Evolutionary conservation across 2,113 vertebrate genomes (phyloP), one percentile per base, ranked within the genome.

Genomic region (Taurulus bubalis): DNA sequence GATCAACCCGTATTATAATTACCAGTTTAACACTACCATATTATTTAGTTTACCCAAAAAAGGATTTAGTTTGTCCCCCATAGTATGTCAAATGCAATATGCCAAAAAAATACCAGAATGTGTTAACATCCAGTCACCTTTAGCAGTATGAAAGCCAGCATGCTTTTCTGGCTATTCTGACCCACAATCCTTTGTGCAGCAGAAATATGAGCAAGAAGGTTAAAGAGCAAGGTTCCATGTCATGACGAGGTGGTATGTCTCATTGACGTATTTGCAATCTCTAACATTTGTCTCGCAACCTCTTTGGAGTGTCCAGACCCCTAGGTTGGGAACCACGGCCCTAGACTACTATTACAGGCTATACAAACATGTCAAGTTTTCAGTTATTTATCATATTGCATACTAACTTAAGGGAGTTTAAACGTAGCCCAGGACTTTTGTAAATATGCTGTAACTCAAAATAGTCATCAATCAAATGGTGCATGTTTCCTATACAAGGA

Each of bases 401-500:
- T 6, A n/a, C n/a, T n/a, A n/a, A n/a, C n/a, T n/a, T n/a, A n/a
- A n/a, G n/a, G n/a, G n/a, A n/a, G n/a, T n/a, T n/a, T n/a, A n/a
- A n/a, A n/a, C n/a, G n/a, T 22, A 65, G 67, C 66, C 65, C 5
- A 22, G 15, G 8, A 34, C 22, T 36, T n/a, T 18, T 16, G 20
- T 24, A 45, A 58, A 55, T 53, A 36, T 20, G n/a, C 12, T 47
- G 12, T 28, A 9, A 32, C 6, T 22, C n/a, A n/a, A n/a, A n/a
- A n/a, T n/a, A n/a, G n/a, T n/a, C n/a, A n/a, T n/a, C n/a, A n/a
- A n/a, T n/a, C n/a, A n/a, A n/a, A n/a, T n/a, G n/a, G 1, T 58
- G 3, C 30, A 10, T 75, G 65, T 82, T 75, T 73, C 30, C 40
- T 9, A n/a, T n/a, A 15, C 62, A 62, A 88, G 90, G 84, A 56